Evolutionary conservation across 2,888 invertebrate genomes (phyloP), one percentile per base, ranked within the genome.

Genomic region (Venustoraphidia nigricollis): DNA sequence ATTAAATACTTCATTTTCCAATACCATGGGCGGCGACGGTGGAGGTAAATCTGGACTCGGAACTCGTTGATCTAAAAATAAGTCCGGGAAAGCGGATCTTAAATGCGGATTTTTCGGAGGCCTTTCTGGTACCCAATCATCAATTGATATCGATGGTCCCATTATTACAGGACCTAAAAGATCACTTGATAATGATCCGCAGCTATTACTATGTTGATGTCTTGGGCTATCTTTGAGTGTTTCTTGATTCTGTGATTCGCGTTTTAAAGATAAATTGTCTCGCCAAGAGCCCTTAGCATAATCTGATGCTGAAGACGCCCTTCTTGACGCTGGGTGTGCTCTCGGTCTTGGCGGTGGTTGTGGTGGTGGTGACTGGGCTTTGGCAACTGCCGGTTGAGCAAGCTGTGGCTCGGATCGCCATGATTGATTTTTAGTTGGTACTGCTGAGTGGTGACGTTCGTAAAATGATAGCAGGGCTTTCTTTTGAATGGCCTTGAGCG

Each of bases 381-480:
- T 52, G 48, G 56, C 47, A 52, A 57, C 52, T 45, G 50, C 45
- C 52, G 60, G 57, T 54, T 66, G 66, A 2, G 72, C 68, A 9
- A 76, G 59, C 48, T 76, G 75, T 0, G 77, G 77, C 55, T 77
- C 77, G 0, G 77, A 76, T 47, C 74, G 64, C 76, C 76, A 77
- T 10, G 70, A 65, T 1, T 65, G 11, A 9, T 14, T 36, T 53
- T 55, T 62, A 56, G 52, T 56, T 59, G 34, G 58, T 61, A 56
- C 51, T 61, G 61, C 45, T 57, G 66, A 56, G 51, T 78, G 76
- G 56, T 85, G 84, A 43, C 85, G 70, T 60, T 88, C 86, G 62
- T 87, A 86, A 59, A 84, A 89, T 2, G 83, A 83, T 50, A 86
- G 69, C 8, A 89, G 70, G 0, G 88, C 88, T 62, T 86, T 84